phyloP scores from a whole-genome alignment of 2,113 vertebrate genomes.

The Ammodytes marinus region DNA sequence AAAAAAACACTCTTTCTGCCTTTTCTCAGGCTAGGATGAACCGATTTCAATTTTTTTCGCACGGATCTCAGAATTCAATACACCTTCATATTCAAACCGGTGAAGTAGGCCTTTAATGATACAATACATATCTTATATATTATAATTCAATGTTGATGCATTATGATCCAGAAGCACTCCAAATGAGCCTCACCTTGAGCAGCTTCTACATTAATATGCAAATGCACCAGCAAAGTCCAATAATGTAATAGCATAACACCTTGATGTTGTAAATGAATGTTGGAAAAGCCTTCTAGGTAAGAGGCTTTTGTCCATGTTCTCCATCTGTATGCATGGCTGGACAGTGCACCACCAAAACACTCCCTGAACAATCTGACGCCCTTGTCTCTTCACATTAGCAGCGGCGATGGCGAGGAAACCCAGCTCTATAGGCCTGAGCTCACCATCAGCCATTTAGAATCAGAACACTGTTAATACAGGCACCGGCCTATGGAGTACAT shows the following conservation, averaged over 20 bases:
- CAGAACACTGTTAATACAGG: constrained; percentile 28
- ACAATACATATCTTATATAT: background rate
- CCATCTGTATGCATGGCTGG: constrained; percentile 33
- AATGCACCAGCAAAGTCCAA: constrained; percentile 3
- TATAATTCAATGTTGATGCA: background rate
- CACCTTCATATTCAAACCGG: too few species aligned
- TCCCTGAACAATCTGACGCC: constrained; percentile 29
- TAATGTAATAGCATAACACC: constrained; percentile 13
- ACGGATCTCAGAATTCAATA: too few species aligned
- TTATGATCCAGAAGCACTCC: background rate
- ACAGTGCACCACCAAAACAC: constrained; percentile 28
- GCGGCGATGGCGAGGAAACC: constrained; percentile 38
- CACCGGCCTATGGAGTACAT: background rate
- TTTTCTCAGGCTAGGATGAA: too few species aligned
- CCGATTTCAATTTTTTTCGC: too few species aligned
- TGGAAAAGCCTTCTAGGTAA: constrained; percentile 15
- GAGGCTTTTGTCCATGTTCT: constrained; percentile 28
- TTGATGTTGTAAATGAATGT: constrained; percentile 4
- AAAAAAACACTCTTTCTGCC: too few species aligned
- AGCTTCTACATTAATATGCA: constrained; percentile 9
- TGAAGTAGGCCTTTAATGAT: background rate
- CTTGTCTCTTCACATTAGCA: constrained; percentile 52
- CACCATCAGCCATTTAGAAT: constrained; percentile 41
- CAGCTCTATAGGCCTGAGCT: constrained; percentile 6
- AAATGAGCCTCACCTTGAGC: background rate